Evolutionary conservation across 1,140 invertebrate genomes (phyloP), one percentile per base, ranked within the genome.

Genomic region (Yoshiicerus persimilis): DNA sequence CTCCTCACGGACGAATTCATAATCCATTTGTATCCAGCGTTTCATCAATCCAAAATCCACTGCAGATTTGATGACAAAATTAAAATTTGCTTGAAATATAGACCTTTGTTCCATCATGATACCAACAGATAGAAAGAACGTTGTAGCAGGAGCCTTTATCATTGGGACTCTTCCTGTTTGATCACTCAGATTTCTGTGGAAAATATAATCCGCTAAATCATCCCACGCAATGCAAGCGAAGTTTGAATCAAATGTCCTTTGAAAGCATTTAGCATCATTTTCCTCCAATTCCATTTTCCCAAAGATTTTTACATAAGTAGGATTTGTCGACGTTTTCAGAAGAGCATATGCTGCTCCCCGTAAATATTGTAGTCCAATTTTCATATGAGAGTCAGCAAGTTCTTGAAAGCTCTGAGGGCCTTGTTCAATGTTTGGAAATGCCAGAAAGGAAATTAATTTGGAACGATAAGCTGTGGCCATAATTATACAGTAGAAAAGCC

Each of bases 391-490:
- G 36, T 86, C 70, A 6, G 87, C 88, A 25, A 90, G 84, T 70
- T 90, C 70, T 23, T 88, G 87, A 80, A 90, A 89, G 16, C 87
- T 90, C 27, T 77, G 13, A 4, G 90, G 90, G 2, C 84, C 8
- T 39, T 20, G 56, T 62, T 77, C 80, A 10, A 87, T 8, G 77
- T 66, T 34, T 16, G 87, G 87, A 66, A 89, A 90, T 16, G 87
- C 86, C 10, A 90, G 41, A 30, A 83, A 86, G 0, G 66, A 38
- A 20, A 89, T 66, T 0, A 90, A n/a, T 34, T 90, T 89, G 6
- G 90, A 90, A 4, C 87, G 84, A 47, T 89, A 90, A 27, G 83
- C 80, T 6, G 85, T 89, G 0, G 62, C 66, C 34, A 90, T 70
- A 4, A 89, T 30, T 34, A 90, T 36, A 13, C 75, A 39, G 32